Percentiles rank a stretch among this genome's conserved stretches.
Evolutionary conservation across 2,797 vertebrate species (phyloP).

Genomic region (Oreochromis grahami): DNA sequence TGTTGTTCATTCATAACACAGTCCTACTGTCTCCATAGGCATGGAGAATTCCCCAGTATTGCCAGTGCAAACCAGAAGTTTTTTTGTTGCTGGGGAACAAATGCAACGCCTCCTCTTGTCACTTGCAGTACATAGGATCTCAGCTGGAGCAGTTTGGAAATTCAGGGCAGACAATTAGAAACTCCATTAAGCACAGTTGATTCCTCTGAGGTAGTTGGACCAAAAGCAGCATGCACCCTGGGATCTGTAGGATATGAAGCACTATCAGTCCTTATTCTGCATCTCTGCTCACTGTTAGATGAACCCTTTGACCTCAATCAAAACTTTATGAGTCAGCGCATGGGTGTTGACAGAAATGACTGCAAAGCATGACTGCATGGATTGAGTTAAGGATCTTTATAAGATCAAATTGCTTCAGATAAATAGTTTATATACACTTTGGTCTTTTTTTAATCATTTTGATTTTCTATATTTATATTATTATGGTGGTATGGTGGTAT

Average conservation of each 20-base stretch:
- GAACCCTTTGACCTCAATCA: slow-evolving; percentile 54
- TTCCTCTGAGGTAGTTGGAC: slow-evolving; percentile 68
- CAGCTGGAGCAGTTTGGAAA: slow-evolving; percentile 35
- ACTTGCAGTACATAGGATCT: slow-evolving; percentile 6
- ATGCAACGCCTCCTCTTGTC: slow-evolving; percentile 10
- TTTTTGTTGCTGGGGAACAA: neutral
- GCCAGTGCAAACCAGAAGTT: neutral
- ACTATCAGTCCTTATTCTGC: slow-evolving; percentile 31
- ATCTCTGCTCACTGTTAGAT: slow-evolving; percentile 33
- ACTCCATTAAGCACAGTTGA: slow-evolving; percentile 73
- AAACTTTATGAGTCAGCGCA: slow-evolving; percentile 50
- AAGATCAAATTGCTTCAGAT: neutral
- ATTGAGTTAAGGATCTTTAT: neutral
- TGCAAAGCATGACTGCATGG: neutral
- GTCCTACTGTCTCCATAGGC: neutral
- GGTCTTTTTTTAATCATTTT: neutral
- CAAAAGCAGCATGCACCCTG: slow-evolving; percentile 66
- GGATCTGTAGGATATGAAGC: slow-evolving; percentile 50
- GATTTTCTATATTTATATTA: neutral
- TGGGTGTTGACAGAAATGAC: slow-evolving; percentile 2
- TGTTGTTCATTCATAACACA: slow-evolving; percentile 20
- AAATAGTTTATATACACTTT: neutral
- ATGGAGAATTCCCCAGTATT: neutral
- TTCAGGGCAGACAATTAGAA: slow-evolving; percentile 76
- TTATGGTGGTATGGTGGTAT: neutral